Percentiles rank a stretch among this genome's conserved stretches.
phyloP scores from a whole-genome alignment of 2,888 invertebrate genomes.

The Therioaphis trifolii region DNA sequence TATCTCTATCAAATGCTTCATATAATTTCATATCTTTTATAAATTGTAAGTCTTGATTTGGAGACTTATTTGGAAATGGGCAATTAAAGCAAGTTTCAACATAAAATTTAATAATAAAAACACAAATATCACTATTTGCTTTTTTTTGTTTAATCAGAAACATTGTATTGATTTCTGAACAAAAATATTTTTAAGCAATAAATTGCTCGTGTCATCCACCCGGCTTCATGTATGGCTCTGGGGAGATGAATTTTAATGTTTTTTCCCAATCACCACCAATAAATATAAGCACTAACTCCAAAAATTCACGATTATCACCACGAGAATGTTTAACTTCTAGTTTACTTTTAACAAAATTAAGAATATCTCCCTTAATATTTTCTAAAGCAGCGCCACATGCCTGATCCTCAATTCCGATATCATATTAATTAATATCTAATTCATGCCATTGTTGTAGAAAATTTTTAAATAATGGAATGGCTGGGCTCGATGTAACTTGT shows the following conservation, averaged over 20 bases:
- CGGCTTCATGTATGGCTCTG: conserved; percentile 3
- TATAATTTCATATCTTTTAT: too few relatives aligned
- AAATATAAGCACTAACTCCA: conserved; percentile 22
- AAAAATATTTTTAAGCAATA: conserved; percentile 34
- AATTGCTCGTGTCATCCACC: conserved; percentile 7
- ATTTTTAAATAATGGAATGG: too few relatives aligned
- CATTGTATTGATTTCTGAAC: conserved; percentile 8
- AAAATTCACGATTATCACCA: conserved; percentile 14
- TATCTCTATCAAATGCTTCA: too few relatives aligned
- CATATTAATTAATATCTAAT: conserved; percentile 21
- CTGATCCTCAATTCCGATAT: conserved; percentile 21
- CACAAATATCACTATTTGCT: conserved; percentile 64
- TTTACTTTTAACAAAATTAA: conserved; percentile 20
- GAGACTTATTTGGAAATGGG: conserved; percentile 63
- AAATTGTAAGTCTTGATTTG: too few relatives aligned
- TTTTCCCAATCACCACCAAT: background rate
- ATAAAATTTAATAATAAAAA: conserved; percentile 66
- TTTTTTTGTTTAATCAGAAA: conserved; percentile 1
- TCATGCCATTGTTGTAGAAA: conserved; percentile 27
- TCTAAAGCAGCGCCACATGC: conserved; percentile 19
- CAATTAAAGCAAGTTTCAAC: conserved; percentile 65
- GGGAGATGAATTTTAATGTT: conserved; percentile 13
- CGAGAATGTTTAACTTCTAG: conserved; percentile 23
- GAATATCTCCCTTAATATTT: too few relatives aligned
- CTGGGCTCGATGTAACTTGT: too few relatives aligned